These are phyloP conservation scores for Corvus moneduloides DNA, from an alignment of 2,113 vertebrate species.

Conservation along the genomic window DNA sequence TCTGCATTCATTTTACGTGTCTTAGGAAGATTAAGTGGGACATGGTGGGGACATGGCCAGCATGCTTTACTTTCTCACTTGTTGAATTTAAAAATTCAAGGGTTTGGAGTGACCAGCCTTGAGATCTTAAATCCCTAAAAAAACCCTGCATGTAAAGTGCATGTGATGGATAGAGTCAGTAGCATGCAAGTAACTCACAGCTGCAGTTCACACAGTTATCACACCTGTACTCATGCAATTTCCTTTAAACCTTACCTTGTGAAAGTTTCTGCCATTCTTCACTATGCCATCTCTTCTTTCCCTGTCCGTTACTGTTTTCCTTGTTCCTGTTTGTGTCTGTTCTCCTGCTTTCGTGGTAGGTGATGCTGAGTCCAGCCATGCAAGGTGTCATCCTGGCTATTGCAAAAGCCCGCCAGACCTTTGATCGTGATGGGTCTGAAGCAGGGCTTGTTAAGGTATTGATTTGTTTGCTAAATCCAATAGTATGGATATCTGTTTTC, in stretches of 20 bases:
- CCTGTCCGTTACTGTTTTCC: not conserved
- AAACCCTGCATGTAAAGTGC: not conserved
- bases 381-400: slow-evolving; percentile 97
- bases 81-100: not conserved
- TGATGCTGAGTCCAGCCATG: slow-evolving; percentile 98
- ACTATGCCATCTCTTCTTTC: not conserved
- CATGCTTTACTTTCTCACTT: not conserved
- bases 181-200: no score
- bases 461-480: not conserved
- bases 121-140: not conserved
- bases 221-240: not conserved
- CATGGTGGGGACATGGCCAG: not conserved
- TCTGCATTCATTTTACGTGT: not conserved
- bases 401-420: slow-evolving; percentile 90
- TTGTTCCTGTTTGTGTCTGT: slow-evolving; percentile 38
- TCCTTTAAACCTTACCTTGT: not conserved
- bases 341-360: slow-evolving; percentile 75
- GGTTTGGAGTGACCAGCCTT: not conserved
- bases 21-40: not conserved
- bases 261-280: not conserved
- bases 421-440: slow-evolving; percentile 94
- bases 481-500: not conserved
- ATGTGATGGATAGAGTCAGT: not conserved
- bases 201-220: not conserved
- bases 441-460: slow-evolving; percentile 95